Base-by-base conservation (phyloP, 23 tunicate genomes). In the Styela clava region DNA sequence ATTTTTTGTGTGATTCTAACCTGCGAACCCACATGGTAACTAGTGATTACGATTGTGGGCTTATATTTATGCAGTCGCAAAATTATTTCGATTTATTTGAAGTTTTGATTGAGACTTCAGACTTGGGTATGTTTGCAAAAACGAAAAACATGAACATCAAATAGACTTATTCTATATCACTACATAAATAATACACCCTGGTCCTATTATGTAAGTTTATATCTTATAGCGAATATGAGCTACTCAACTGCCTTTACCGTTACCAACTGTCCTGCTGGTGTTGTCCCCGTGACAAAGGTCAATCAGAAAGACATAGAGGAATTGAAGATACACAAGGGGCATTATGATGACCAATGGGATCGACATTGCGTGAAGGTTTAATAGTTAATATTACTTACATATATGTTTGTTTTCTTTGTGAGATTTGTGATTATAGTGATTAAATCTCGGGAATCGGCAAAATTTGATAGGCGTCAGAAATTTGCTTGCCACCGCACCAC, bases 301-400 rank as follows among this genome's bases (percentile, higher is more conserved):
- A 76, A 51, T 52, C 64, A 1, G 64, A 51, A 36, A 24, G 81
- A 76, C n/a, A 76, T 76, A 0, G 64, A 37, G 9, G 81, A 76
- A 76, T 67, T 76, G n/a, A 56, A 76, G 2, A 52, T 12, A 35
- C 64, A 76, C 52, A 52, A 76, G 23, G 81, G 81, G n/a, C 81
- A 76, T 52, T 76, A 76, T 76, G 32, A 22, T 12, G 81, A 76
- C 36, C 61, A 52, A 76, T 76, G 81, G 81, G 81, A 76, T 37
- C 30, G 37, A 29, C 64, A 76, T 76, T 24, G 35, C 64, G 36
- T 35, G 36, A 25, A 37, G 81, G 81, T 76, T 1, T 16, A 12
- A 3, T 18, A 32, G 5, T 30, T 71, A 5, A 31, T 30, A 71
- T 3, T 30, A 22, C 16, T 32, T n/a, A n/a, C n/a, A n/a, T n/a